Evolutionary conservation across 1,140 invertebrate genomes (phyloP), one percentile per base, ranked within the genome.

Genomic region (Aethina tumida): DNA sequence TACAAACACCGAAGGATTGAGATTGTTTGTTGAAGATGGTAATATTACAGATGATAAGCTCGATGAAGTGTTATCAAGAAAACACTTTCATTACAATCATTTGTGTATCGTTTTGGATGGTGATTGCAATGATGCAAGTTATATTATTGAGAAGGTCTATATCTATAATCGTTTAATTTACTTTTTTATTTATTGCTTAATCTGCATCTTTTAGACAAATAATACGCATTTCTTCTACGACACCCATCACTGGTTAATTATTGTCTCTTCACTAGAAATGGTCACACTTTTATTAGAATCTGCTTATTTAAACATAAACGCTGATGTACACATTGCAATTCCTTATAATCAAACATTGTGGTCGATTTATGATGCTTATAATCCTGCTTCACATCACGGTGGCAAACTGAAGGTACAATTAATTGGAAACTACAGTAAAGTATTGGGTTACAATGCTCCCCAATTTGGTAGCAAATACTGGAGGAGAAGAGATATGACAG

Each of bases 241-340:
- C 6, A 45, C 32, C 18, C 37, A 45, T 30, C 43, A 45, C 17
- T 45, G 43, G 43, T 27, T 45, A 9, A 25, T 45, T 0, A 15
- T 33, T 4, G 22, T 19, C n/a, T n/a, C 5, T n/a, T 36, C 27
- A 13, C 5, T 14, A 31, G 21, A 32, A 13, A 20, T 36, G 26
- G n/a, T 29, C 14, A 17, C 14, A 26, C 8, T 12, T 4, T 21
- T 31, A 35, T 24, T 27, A 14, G n/a, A 35, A 12, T 37, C 34
- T 20, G 26, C 19, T 7, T 26, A 25, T 27, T 14, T 45, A 14
- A 45, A 37, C 34, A 41, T 45, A 4, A 36, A 45, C 15, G 32
- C 39, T 5, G 34, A 45, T 41, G 27, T 45, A 14, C 28, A 41
- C 28, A 9, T 41, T 3, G 41, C 29, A 14, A 15, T 45, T 31